These are phyloP conservation scores for Apamea sordens DNA, from an alignment of 2,888 invertebrate genomes.

Conservation along the genomic window DNA sequence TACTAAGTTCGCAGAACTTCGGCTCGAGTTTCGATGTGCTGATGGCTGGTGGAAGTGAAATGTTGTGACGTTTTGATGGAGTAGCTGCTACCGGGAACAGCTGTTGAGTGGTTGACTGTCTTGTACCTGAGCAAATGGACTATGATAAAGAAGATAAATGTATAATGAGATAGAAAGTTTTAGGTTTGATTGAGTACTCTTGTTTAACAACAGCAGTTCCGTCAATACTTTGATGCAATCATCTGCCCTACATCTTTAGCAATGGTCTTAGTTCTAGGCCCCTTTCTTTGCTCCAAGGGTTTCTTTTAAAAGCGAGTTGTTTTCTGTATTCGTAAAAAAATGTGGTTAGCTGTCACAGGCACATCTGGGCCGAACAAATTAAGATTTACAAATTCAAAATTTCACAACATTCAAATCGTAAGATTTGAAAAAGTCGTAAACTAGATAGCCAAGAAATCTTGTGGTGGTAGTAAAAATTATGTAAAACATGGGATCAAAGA, in stretches of 20 bases:
- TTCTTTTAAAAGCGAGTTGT: not conserved
- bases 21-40: conserved; percentile 51
- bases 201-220: not conserved
- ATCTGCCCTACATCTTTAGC: not conserved
- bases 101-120: conserved; percentile 20
- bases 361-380: conserved; percentile 7
- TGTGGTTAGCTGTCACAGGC: not conserved
- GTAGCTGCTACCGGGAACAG: conserved; percentile 41
- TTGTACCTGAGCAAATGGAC: conserved; percentile 19
- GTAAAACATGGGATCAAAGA: conserved; percentile 62
- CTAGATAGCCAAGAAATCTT: conserved; percentile 49
- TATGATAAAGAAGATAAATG: conserved; percentile 16
- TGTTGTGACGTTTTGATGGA: conserved; percentile 59
- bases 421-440: conserved; percentile 61
- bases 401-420: conserved; percentile 53
- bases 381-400: conserved; percentile 48
- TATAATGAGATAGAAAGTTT: conserved; percentile 7
- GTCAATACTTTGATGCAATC: conserved; percentile 2
- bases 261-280: not conserved
- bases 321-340: not conserved
- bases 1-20: conserved; percentile 71
- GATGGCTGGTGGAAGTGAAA: conserved; percentile 56
- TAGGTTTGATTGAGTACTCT: not conserved
- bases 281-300: not conserved
- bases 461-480: conserved; percentile 56